These are phyloP conservation scores for Chromoteleia sp. DNA, from an alignment of 2,888 invertebrate genomes.

Conservation along the genomic window DNA sequence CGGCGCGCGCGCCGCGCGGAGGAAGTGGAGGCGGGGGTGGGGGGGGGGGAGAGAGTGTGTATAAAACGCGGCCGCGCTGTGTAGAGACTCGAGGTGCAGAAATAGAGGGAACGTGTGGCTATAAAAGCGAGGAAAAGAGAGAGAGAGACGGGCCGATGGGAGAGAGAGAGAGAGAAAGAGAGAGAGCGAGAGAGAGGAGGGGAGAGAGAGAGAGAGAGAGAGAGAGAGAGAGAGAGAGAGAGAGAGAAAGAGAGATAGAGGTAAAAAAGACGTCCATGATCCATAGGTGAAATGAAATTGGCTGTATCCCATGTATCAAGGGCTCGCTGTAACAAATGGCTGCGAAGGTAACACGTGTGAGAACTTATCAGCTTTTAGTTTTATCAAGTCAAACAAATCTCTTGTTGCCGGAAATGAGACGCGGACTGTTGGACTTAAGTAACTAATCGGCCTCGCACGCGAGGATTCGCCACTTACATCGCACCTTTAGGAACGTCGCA, in stretches of 20 bases:
- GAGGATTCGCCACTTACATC: constrained; percentile 70
- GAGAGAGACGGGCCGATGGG: constrained; percentile 16
- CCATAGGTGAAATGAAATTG: constrained; percentile 69
- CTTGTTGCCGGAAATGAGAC: constrained; percentile 72
- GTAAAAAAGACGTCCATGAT: constrained; percentile 62
- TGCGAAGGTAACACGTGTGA: constrained; percentile 70
- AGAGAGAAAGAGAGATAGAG: background rate
- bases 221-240: constrained; percentile 18
- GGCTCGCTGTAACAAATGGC: constrained; percentile 69
- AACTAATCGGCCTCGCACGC: constrained; percentile 72
- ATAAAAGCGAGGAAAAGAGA: constrained; percentile 49
- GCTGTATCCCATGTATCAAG: constrained; percentile 71
- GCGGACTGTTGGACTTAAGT: constrained; percentile 70
- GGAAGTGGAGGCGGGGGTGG: background rate
- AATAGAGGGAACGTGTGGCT: too few species aligned
- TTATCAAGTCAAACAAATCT: constrained; percentile 72
- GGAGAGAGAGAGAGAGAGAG: constrained; percentile 5
- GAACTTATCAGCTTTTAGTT: constrained; percentile 72
- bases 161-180: background rate
- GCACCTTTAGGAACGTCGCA: constrained; percentile 50
- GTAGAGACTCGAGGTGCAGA: too few species aligned
- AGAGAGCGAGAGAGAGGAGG: constrained; percentile 26
- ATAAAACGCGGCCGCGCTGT: too few species aligned
- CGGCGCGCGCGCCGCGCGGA: constrained; percentile 19
- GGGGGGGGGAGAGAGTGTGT: too few species aligned